Conservation (phyloP, 2,113 vertebrate genomes). For the Corydoras maculifer region DNA sequence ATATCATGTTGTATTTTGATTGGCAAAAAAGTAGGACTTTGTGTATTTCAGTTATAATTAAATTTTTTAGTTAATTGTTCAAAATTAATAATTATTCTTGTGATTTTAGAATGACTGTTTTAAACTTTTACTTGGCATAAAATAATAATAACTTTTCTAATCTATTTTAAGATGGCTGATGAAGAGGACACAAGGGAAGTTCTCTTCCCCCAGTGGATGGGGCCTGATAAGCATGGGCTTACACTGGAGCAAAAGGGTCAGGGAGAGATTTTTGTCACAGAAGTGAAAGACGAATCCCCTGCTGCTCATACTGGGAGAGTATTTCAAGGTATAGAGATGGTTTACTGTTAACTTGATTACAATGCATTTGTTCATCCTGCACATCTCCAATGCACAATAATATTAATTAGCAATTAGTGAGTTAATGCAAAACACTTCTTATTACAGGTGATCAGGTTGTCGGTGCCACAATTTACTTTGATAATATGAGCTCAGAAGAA, state of each 20-base stretch:
- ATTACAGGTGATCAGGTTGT: conserved; percentile 88
- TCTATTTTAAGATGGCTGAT: conserved; percentile 71
- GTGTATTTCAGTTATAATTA: too few species aligned
- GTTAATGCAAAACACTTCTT: not conserved
- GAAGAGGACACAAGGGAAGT: conserved; percentile 83
- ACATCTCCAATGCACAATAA: too few species aligned
- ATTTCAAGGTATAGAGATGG: conserved; percentile 71
- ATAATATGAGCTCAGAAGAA: conserved; percentile 85
- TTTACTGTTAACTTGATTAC: not conserved
- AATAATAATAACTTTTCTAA: not conserved
- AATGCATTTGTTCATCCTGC: too few species aligned
- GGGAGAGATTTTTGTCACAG: conserved; percentile 80
- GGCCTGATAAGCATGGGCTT: conserved; percentile 80
- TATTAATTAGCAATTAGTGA: not conserved
- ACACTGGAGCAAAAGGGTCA: conserved; percentile 77
- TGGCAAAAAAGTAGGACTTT: too few species aligned
- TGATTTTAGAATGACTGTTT: too few species aligned
- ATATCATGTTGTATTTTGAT: too few species aligned
- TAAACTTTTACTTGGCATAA: not conserved
- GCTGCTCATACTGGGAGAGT: conserved; percentile 80
- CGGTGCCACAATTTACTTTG: conserved; percentile 90
- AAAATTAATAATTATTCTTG: too few species aligned
- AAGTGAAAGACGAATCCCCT: conserved; percentile 80
- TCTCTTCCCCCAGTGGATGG: conserved; percentile 84
- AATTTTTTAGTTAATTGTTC: too few species aligned